phyloP scores from a whole-genome alignment of 2,113 vertebrate genomes.

The Rhinopomastus cyanomelas region DNA sequence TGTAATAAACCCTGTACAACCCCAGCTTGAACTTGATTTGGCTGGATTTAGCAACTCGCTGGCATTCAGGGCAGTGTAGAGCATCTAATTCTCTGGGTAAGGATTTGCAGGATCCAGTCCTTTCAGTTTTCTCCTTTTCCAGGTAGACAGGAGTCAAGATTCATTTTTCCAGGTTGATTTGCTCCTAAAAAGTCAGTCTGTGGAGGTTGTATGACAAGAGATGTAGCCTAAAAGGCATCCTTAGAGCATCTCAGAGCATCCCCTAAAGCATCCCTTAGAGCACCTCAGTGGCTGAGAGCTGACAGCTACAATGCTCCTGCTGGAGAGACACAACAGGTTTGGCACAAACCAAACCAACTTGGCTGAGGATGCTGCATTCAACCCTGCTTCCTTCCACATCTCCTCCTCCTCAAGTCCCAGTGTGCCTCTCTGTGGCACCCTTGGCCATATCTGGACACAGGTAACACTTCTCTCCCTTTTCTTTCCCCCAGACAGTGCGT shows the following conservation, averaged over 20 bases:
- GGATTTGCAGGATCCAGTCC: neutral
- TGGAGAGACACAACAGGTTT: neutral
- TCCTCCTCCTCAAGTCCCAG: neutral
- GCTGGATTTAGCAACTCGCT: neutral
- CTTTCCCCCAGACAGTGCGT: fast-evolving
- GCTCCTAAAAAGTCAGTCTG: neutral
- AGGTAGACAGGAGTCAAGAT: neutral
- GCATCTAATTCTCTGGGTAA: neutral
- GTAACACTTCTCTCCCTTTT: neutral
- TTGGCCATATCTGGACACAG: fast-evolving
- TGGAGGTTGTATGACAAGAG: neutral
- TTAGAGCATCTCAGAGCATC: too few relatives aligned
- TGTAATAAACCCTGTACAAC: conserved; percentile 31
- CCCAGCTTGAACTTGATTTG: conserved; percentile 15
- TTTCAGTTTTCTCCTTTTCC: neutral
- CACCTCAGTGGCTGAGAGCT: neutral
- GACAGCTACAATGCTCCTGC: fast-evolving
- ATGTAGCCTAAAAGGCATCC: neutral
- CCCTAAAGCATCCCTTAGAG: neutral
- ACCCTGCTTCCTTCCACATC: neutral
- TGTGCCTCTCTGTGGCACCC: fast-evolving
- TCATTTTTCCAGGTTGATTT: neutral
- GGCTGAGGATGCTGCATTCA: neutral
- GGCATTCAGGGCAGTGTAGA: neutral
- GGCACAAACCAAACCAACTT: neutral